These are phyloP conservation scores for Rhinogobius similis DNA, from an alignment of 2,113 vertebrate genomes.

Conservation along the genomic window DNA sequence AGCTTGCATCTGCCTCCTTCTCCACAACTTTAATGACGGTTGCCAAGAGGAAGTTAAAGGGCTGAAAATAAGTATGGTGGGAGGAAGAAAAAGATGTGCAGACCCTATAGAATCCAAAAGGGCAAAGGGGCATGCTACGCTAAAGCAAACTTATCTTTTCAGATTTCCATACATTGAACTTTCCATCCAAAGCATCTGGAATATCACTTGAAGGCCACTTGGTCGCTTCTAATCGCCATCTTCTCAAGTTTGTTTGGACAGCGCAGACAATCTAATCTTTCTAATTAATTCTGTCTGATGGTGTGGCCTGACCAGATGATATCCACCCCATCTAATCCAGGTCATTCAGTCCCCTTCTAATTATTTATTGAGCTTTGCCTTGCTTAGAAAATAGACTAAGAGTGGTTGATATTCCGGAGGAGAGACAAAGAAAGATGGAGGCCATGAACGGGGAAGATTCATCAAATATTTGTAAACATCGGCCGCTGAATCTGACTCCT, in stretches of 20 bases:
- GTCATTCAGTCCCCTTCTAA: conserved; percentile 61
- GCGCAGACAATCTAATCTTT: conserved; percentile 60
- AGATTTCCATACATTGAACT: neutral
- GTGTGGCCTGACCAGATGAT: conserved; percentile 49
- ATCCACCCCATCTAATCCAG: conserved; percentile 60
- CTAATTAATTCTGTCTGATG: conserved; percentile 62
- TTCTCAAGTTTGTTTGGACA: conserved; percentile 41
- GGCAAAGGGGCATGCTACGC: neutral
- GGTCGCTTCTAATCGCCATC: conserved; percentile 23
- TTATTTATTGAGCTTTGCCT: conserved; percentile 66
- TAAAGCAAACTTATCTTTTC: neutral
- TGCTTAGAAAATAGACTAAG: conserved; percentile 25
- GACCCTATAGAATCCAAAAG: neutral
- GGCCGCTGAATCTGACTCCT: conserved; percentile 29
- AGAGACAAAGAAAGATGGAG: conserved; percentile 36
- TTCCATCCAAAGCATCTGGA: neutral
- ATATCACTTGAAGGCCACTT: conserved; percentile 9
- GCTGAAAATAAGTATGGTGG: neutral
- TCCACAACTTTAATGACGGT: neutral
- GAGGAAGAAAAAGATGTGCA: neutral
- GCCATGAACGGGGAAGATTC: conserved; percentile 20
- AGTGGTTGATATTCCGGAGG: conserved; percentile 43
- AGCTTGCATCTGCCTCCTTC: too few relatives aligned
- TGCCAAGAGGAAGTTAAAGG: neutral
- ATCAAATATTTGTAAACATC: conserved; percentile 48